Evolutionary conservation across 2,797 vertebrate species (phyloP).

Genomic region (Huso huso): DNA sequence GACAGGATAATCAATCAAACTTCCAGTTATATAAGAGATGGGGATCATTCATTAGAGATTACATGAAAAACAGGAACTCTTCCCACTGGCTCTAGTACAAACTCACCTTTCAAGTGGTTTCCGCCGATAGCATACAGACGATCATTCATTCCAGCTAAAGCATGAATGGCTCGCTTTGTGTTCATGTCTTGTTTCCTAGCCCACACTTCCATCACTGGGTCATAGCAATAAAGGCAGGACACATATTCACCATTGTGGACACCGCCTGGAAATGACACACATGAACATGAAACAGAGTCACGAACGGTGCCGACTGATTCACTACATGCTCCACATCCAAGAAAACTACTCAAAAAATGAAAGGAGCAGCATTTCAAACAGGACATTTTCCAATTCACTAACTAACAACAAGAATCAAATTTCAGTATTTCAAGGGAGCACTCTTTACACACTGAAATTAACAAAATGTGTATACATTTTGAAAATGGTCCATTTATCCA

Average conservation of each 20-base stretch:
- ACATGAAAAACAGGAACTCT: too few species aligned
- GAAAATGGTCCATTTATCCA: too few species aligned
- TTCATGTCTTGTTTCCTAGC: slow-evolving; percentile 98
- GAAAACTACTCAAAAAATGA: background rate
- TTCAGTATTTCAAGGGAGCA: too few species aligned
- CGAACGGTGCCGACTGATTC: slow-evolving; percentile 2
- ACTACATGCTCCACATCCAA: background rate
- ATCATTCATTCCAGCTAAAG: slow-evolving; percentile 94
- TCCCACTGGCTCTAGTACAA: too few species aligned
- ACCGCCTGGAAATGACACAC: slow-evolving; percentile 67
- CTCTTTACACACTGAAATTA: too few species aligned
- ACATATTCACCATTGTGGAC: slow-evolving; percentile 98
- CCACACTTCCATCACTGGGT: slow-evolving; percentile 97
- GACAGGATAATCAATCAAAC: too few species aligned
- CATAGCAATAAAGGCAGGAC: slow-evolving; percentile 97
- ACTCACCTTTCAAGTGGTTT: slow-evolving; percentile 96
- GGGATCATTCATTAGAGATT: too few species aligned
- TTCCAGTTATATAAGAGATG: too few species aligned
- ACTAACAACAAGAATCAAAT: too few species aligned
- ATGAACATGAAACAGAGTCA: background rate
- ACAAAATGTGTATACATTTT: too few species aligned
- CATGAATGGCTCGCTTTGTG: slow-evolving; percentile 96
- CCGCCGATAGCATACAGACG: slow-evolving; percentile 96
- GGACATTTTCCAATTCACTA: background rate
- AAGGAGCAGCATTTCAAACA: background rate